These are phyloP conservation scores for Agonopterix alstromeriana DNA, from an alignment of 2,888 invertebrate species.

Conservation along the genomic window DNA sequence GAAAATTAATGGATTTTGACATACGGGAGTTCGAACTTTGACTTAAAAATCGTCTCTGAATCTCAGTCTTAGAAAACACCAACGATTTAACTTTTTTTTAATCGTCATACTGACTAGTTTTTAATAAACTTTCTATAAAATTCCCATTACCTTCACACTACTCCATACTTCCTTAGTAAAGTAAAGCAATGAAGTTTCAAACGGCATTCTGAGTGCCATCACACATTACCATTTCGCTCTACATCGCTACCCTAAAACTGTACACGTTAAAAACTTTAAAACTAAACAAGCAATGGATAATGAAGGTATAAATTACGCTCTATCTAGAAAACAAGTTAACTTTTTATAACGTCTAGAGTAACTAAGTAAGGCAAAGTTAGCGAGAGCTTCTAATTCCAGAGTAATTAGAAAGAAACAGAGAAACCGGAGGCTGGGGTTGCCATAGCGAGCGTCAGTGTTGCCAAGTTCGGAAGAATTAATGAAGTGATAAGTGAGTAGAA, in stretches of 20 bases:
- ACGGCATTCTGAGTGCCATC: slow-evolving; percentile 5
- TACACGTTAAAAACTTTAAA: not conserved
- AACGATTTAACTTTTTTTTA: no score
- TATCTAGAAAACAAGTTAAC: slow-evolving; percentile 27
- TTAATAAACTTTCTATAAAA: slow-evolving; percentile 6
- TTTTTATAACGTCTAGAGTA: slow-evolving; percentile 29
- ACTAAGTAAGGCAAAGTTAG: slow-evolving; percentile 27
- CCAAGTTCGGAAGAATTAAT: slow-evolving; percentile 39
- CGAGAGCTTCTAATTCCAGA: slow-evolving; percentile 55
- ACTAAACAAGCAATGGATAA: slow-evolving; percentile 1
- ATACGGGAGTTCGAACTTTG: no score
- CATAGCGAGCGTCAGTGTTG: slow-evolving; percentile 20
- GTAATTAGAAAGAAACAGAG: slow-evolving; percentile 59
- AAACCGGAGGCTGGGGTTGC: slow-evolving; percentile 26
- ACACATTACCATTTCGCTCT: not conserved
- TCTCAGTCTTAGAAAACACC: no score
- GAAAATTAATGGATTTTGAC: no score
- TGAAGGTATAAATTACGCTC: slow-evolving; percentile 12
- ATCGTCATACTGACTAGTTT: no score
- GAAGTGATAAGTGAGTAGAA: slow-evolving; percentile 19
- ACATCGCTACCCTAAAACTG: no score
- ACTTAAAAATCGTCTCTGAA: no score
- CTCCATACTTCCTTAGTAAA: not conserved
- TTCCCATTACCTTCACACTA: slow-evolving; percentile 7
- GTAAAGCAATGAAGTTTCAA: slow-evolving; percentile 3